phyloP scores from a whole-genome alignment of 2,888 invertebrate species.

The Eucera pruinosa region DNA sequence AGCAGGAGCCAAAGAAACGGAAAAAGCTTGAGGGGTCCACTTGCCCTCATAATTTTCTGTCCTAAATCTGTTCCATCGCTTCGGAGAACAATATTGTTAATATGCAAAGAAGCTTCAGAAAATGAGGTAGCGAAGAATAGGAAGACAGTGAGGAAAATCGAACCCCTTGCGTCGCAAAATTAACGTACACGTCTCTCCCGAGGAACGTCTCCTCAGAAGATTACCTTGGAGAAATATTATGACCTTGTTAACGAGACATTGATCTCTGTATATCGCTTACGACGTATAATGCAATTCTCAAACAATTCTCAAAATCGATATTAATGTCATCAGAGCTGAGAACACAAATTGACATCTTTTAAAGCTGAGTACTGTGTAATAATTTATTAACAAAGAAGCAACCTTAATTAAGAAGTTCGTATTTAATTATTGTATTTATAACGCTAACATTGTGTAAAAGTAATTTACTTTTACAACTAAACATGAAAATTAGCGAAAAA shows the following conservation, averaged over 20 bases:
- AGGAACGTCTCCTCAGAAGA: constrained; percentile 62
- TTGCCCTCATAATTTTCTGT: constrained; percentile 83
- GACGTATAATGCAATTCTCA: not conserved
- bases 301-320: not conserved
- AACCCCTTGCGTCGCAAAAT: constrained; percentile 63
- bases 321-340: no score
- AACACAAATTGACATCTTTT: no score
- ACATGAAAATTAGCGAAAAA: no score
- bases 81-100: constrained; percentile 83
- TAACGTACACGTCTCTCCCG: constrained; percentile 59
- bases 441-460: no score
- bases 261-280: constrained; percentile 41
- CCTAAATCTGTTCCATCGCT: constrained; percentile 76
- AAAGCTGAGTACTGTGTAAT: no score
- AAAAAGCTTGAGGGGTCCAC: constrained; percentile 63
- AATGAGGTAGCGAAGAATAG: constrained; percentile 82
- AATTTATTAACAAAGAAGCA: no score
- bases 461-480: no score
- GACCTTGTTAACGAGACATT: constrained; percentile 61
- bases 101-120: constrained; percentile 84
- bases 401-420: no score
- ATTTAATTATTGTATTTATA: no score
- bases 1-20: constrained; percentile 40
- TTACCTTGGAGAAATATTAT: constrained; percentile 78
- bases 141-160: constrained; percentile 71